These are phyloP conservation scores for Acipenser oxyrinchus DNA, from an alignment of 2,797 vertebrate genomes.

Conservation along the genomic window DNA sequence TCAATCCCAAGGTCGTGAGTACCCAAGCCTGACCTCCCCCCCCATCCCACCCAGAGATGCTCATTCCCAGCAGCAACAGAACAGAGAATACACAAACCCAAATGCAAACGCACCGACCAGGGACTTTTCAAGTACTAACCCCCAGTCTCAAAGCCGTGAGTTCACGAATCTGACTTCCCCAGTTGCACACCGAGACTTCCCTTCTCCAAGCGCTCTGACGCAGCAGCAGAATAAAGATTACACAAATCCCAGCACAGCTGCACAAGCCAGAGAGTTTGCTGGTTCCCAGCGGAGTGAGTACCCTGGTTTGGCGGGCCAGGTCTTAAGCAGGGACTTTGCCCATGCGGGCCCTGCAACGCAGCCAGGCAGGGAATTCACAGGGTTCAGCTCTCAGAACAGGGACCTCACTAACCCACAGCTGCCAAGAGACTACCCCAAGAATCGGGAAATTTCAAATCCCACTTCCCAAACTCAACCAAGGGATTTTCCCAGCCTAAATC, in stretches of 20 bases:
- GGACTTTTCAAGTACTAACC: neutral
- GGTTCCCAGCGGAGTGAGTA: conserved; percentile 35
- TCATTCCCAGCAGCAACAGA: too few relatives aligned
- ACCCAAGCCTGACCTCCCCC: too few relatives aligned
- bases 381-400: neutral
- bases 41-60: too few relatives aligned
- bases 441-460: neutral
- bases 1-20: too few relatives aligned
- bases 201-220: too few relatives aligned
- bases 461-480: neutral
- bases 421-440: neutral
- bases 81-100: too few relatives aligned
- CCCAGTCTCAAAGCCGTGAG: neutral
- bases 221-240: too few relatives aligned
- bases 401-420: neutral
- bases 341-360: too few relatives aligned
- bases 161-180: neutral
- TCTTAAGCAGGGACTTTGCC: conserved; percentile 41
- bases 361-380: too few relatives aligned
- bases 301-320: conserved; percentile 28
- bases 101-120: neutral
- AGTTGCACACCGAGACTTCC: neutral
- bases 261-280: too few relatives aligned
- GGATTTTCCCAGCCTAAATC: neutral
- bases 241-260: too few relatives aligned